Base-by-base conservation (phyloP, 2,113 vertebrate genomes). In the Esox niger region DNA sequence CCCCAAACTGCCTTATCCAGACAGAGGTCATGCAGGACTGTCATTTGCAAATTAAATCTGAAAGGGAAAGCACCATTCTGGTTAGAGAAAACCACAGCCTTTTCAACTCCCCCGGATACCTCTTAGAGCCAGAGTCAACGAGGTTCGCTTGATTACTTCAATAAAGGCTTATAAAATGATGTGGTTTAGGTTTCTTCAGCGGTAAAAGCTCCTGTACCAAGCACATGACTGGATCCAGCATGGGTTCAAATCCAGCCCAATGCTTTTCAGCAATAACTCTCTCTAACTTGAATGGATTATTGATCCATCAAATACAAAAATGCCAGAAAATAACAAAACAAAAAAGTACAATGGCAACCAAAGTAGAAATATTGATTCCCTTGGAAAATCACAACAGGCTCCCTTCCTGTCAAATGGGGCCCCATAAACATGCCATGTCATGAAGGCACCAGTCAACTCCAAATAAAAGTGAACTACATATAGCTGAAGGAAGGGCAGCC, bases 11-110 rank as follows among this genome's bases (percentile, higher is more conserved):
- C 21, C 7, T 7, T 8, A 52, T 23, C 73, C 77, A 72, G 60
- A 58, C 57, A 72, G 68, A 38, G 66, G 71, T 43, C 20, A 64
- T 66, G 64, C 30, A 46, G 47, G 67, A 1, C 35, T 75, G 31
- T 76, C 52, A 80, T 82, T 86, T 78, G 71, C 72, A 80, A 82
- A 80, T 64, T 77, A 82, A 77, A 84, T 86, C 52, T 72, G 69
- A 75, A 35, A 64, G 58, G 29, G 26, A 63, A 7, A 59, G 4
- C 38, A 62, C 57, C 25, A 35, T 64, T 74, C 71, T 62, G 61
- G 68, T 29, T 4, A 10, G 25, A 46, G 2, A 60, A 26, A 70
- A 57, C 31, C 32, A 10, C 63, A 38, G 65, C 35, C 13, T 43
- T 43, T 59, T 62, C 58, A 0, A 6, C n/a, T 35, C 20, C 62